phyloP scores from a whole-genome alignment of 2,113 vertebrate genomes.

The Microcebus ravelobensis region DNA sequence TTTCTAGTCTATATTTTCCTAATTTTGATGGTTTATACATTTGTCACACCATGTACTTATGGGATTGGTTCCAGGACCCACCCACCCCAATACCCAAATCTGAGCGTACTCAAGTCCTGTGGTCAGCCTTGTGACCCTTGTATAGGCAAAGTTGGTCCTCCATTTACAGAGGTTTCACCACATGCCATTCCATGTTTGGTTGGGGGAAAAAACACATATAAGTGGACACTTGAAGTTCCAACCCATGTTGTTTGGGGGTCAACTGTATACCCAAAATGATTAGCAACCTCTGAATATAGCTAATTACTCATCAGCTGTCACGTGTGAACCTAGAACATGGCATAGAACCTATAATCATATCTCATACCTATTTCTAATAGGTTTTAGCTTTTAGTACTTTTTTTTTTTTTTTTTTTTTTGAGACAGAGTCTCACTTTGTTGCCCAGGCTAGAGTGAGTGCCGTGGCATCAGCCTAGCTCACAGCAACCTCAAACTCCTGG shows the following conservation, averaged over 20 bases:
- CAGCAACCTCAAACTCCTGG: no score
- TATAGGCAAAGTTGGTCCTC: not conserved
- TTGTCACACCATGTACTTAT: not conserved
- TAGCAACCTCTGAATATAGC: slow-evolving; percentile 12
- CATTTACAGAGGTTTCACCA: no score
- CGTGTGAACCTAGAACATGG: slow-evolving; percentile 21
- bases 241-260: not conserved
- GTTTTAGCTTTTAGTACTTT: slow-evolving; percentile 50
- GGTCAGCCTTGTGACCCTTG: not conserved
- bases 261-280: not conserved
- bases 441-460: no score
- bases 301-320: not conserved
- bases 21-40: not conserved
- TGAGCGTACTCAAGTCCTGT: not conserved
- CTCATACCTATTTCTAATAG: slow-evolving; percentile 16
- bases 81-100: not conserved
- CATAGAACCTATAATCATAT: not conserved
- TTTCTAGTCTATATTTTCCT: slow-evolving; percentile 2
- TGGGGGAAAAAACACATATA: not conserved
- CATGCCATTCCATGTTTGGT: no score
- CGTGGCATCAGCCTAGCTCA: no score
- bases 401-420: not conserved
- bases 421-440: no score
- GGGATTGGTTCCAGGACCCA: not conserved
- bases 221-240: not conserved